phyloP scores from a whole-genome alignment of 2,797 vertebrate species.

The Meriones psammophilus region DNA sequence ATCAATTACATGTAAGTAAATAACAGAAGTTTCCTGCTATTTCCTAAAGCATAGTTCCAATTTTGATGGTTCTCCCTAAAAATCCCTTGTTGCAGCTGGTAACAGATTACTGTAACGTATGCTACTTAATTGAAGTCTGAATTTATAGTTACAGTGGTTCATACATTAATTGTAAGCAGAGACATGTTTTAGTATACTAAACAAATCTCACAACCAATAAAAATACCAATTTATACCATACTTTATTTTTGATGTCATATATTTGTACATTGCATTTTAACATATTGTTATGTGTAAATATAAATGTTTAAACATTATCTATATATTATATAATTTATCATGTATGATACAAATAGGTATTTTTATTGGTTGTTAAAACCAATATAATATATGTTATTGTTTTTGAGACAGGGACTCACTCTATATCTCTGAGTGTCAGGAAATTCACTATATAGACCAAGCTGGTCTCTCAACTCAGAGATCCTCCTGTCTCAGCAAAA shows the following conservation, averaged over 20 bases:
- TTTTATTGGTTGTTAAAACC: too few relatives aligned
- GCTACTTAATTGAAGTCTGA: conserved; percentile 24
- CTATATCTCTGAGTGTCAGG: not conserved
- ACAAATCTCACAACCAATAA: conserved; percentile 44
- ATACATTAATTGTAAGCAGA: conserved; percentile 54
- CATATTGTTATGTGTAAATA: too few relatives aligned
- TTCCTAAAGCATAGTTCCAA: conserved; percentile 54
- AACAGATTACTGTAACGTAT: conserved; percentile 22
- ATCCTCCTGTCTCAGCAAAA: not conserved
- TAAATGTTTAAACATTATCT: too few relatives aligned
- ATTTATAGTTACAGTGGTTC: conserved; percentile 42
- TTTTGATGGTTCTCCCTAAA: conserved; percentile 51
- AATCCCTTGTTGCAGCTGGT: conserved; percentile 19
- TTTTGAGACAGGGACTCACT: not conserved
- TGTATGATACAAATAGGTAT: too few relatives aligned
- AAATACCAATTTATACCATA: conserved; percentile 36
- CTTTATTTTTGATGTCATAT: not conserved
- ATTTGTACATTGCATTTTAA: not conserved
- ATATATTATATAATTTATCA: too few relatives aligned
- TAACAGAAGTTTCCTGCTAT: conserved; percentile 2
- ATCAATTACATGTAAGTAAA: conserved; percentile 16
- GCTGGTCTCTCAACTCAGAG: not conserved
- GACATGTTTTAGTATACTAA: conserved; percentile 9
- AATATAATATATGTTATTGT: not conserved
- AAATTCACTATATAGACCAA: not conserved